Conservation (phyloP, 2,113 vertebrate species). For the Silurus asotus region DNA sequence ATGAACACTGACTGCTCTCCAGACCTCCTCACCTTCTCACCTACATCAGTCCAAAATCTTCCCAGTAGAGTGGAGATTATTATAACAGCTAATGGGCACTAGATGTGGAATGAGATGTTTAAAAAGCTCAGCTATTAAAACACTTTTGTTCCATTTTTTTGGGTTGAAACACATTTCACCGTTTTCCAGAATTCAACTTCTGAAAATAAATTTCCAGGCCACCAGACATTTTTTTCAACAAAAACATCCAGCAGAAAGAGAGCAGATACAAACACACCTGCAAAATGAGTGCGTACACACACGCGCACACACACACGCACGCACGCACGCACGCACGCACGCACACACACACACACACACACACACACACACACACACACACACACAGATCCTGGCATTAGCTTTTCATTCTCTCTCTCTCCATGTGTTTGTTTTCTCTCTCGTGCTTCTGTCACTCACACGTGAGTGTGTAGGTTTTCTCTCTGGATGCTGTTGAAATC, state of each 20-base stretch:
- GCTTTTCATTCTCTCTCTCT: background rate
- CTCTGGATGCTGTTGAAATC: constrained; percentile 22
- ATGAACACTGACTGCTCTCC: too few relatives aligned
- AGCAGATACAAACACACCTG: background rate
- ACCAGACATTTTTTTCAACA: background rate
- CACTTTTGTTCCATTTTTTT: too few relatives aligned
- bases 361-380: background rate
- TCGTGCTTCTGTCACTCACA: constrained; percentile 42
- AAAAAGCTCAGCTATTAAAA: too few relatives aligned
- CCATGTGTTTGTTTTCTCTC: constrained; percentile 11
- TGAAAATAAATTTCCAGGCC: too few relatives aligned
- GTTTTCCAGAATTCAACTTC: too few relatives aligned
- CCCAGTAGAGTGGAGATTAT: too few relatives aligned
- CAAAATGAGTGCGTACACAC: background rate
- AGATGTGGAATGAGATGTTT: too few relatives aligned
- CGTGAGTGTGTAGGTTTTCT: constrained; percentile 44
- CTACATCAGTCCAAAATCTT: too few relatives aligned
- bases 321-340: background rate
- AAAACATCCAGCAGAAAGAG: background rate
- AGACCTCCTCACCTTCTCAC: too few relatives aligned
- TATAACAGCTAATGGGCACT: too few relatives aligned
- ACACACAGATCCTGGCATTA: constrained; percentile 13
- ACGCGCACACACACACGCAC: constrained; percentile 1
- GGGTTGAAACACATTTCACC: too few relatives aligned
- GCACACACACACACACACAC: background rate